Evolutionary conservation across 2,888 invertebrate genomes (phyloP), one percentile per base, ranked within the genome.

Genomic region (Pyrocoelia pectoralis): DNA sequence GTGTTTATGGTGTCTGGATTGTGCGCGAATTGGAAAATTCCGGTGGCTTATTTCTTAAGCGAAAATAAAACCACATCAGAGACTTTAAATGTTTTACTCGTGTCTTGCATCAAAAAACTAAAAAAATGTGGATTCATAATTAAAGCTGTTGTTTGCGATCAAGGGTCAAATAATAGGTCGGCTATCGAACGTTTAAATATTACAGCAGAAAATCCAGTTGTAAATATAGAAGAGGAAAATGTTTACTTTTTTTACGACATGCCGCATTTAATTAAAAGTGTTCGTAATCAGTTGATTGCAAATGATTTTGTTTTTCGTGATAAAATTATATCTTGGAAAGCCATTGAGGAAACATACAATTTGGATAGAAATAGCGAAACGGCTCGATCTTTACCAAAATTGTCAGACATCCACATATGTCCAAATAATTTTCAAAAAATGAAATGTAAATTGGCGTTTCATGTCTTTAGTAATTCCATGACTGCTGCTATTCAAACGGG

Each of bases 1-100:
- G 66, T 66, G 13, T 43, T 66, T 24, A 48, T 63, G 18, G 50
- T 49, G 12, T 13, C 56, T 28, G 60, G 66, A 1, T n/a, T 66
- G 17, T 63, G 51, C 17, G 24, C 14, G n/a, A 52, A 14, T 12
- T 63, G 66, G 63, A 63, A 66, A 52, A 48, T 56, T 29, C 63
- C 60, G 13, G 10, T 63, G 9, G 33, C 53, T 10, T 66, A 61
- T 54, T 66, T 57, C 60, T 40, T 63, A 28, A 28, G 55, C 2
- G 28, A 17, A 14, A 13, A 12, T 13, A 15, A 4, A 5, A 13
- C 19, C n/a, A 43, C 3, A 43, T 3, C 12, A 2, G 15, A 43
- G 3, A 5, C 2, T 43, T 15, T 43, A 8, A 8, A 2, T 6
- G 8, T 2, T 6, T 15, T 43, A 43, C 3, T 43, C 13, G 4